Conservation (phyloP, 1,140 invertebrate species). For the Yoshiicerus persimilis region DNA sequence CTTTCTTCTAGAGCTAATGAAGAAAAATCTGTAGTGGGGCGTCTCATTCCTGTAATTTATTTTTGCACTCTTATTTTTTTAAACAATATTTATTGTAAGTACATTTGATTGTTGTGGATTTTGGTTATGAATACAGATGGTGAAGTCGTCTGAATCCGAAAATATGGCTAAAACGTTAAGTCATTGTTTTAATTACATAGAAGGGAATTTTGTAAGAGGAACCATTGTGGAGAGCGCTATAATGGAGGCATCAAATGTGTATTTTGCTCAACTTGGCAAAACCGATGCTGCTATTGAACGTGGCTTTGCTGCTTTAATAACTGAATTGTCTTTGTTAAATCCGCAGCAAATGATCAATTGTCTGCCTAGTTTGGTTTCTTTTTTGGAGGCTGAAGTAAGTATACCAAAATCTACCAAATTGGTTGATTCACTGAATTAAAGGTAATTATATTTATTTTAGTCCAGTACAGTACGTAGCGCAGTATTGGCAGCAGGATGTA, state of each 20-base stretch:
- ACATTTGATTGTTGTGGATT: not conserved
- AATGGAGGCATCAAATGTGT: not conserved
- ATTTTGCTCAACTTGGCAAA: not conserved
- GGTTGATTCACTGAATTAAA: not conserved
- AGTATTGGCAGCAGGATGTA: not conserved
- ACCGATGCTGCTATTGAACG: not conserved
- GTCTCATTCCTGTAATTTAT: constrained; percentile 27
- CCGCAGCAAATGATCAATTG: not conserved
- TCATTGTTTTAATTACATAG: not conserved
- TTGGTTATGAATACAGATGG: not conserved
- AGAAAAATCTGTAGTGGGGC: constrained; percentile 16
- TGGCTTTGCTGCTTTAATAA: not conserved
- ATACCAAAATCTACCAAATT: not conserved
- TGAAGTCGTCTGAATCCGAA: not conserved
- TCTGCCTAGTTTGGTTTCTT: not conserved
- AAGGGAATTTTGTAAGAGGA: not conserved
- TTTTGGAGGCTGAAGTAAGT: not conserved
- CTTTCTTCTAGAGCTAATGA: constrained; percentile 17
- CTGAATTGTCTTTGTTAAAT: not conserved
- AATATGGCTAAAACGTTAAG: not conserved
- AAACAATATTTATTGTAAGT: not conserved
- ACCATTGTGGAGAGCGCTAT: not conserved
- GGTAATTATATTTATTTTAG: not conserved
- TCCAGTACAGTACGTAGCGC: constrained; percentile 35
- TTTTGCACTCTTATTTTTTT: not conserved